Conservation (phyloP, 2,797 vertebrate genomes). For the Meda fulgida region DNA sequence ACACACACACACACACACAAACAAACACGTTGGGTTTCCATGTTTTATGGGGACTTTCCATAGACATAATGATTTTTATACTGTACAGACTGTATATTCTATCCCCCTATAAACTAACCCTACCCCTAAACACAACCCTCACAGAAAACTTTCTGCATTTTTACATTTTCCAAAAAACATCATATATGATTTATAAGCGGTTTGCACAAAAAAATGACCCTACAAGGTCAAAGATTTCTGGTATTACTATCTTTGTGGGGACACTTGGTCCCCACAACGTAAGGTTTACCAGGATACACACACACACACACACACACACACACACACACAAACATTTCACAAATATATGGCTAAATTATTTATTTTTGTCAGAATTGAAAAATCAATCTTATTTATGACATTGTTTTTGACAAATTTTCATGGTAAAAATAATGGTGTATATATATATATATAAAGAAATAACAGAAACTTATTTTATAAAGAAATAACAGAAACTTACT, state of each 20-base stretch:
- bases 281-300: background rate
- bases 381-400: background rate
- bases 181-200: background rate
- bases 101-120: background rate
- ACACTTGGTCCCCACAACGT: background rate
- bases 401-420: background rate
- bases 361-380: background rate
- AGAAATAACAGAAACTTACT: background rate
- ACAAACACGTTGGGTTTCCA: background rate
- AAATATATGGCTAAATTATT: background rate
- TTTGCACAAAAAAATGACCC: background rate
- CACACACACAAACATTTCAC: slow-evolving; percentile 3
- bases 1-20: too few species aligned
- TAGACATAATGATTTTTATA: background rate
- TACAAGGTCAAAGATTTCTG: background rate
- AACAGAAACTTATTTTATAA: background rate
- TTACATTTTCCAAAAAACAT: background rate
- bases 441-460: background rate
- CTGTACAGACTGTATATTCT: background rate
- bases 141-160: background rate
- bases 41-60: background rate
- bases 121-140: background rate
- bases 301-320: slow-evolving; percentile 9
- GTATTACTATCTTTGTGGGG: background rate
- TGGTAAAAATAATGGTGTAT: background rate